Evolutionary conservation across 1,140 invertebrate species (phyloP).

Genomic region (Drosophila saltans): DNA sequence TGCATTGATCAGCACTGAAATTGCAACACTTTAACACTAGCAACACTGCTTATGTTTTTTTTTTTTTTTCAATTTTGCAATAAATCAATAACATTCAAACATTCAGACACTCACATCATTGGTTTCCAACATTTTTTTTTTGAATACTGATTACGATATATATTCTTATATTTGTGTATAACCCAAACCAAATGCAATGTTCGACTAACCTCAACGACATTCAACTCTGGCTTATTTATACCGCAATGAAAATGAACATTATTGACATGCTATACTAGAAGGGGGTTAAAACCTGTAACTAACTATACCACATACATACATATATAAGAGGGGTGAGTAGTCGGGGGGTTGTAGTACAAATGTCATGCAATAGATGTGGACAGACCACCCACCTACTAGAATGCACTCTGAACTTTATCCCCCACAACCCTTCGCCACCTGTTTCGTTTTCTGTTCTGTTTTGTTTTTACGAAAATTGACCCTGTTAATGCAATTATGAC

Average conservation of each 20-base stretch:
- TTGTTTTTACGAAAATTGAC: not conserved
- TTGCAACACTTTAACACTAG: not conserved
- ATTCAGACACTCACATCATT: slow-evolving; percentile 56
- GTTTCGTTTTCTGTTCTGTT: too few relatives aligned
- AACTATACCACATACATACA: too few relatives aligned
- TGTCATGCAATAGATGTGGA: not conserved
- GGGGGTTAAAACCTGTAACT: not conserved
- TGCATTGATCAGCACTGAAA: too few relatives aligned
- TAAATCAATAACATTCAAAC: too few relatives aligned
- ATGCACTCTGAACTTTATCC: slow-evolving; percentile 55
- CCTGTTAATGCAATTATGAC: slow-evolving; percentile 4
- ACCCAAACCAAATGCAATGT: slow-evolving; percentile 24
- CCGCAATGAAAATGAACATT: slow-evolving; percentile 45
- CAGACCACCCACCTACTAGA: slow-evolving; percentile 9
- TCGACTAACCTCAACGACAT: slow-evolving; percentile 56
- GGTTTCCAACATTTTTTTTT: slow-evolving; percentile 55
- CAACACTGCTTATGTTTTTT: slow-evolving; percentile 6
- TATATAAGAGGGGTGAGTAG: not conserved
- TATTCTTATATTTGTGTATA: not conserved
- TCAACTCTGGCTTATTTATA: slow-evolving; percentile 55
- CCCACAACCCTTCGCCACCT: too few relatives aligned
- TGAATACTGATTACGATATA: not conserved
- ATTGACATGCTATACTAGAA: slow-evolving; percentile 52
- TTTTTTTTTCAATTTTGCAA: not conserved
- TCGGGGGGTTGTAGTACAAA: not conserved